These are phyloP conservation scores for Zenarchopterus dispar DNA, from an alignment of 2,797 vertebrate species.

Conservation along the genomic window DNA sequence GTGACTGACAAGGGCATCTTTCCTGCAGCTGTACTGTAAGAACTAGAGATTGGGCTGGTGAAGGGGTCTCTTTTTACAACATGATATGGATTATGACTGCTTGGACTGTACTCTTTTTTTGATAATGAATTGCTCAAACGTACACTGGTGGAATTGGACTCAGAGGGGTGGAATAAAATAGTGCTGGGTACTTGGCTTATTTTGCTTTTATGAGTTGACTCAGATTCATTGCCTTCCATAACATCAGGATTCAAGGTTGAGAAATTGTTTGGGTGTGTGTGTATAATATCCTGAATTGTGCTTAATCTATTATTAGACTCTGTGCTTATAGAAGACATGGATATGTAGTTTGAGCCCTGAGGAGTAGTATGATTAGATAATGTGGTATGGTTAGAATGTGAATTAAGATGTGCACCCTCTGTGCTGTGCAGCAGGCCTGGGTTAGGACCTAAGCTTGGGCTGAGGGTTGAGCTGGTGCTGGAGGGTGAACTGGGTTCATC, in stretches of 20 bases:
- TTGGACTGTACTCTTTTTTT: conserved; percentile 4
- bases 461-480: conserved; percentile 16
- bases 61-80: conserved; percentile 7
- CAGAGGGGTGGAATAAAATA: conserved; percentile 6
- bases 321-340: conserved; percentile 6
- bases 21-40: conserved; percentile 8
- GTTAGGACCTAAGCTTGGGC: conserved; percentile 22
- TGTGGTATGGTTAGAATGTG: conserved; percentile 25
- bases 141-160: conserved; percentile 14
- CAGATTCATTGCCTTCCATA: conserved; percentile 13
- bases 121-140: conserved; percentile 2
- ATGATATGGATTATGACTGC: conserved; percentile 8
- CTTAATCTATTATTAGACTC: conserved; percentile 23
- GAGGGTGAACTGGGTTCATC: conserved; percentile 23
- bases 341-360: conserved; percentile 12
- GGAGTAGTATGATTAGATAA: conserved; percentile 22
- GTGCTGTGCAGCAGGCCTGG: conserved; percentile 7
- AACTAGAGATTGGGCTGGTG: conserved; percentile 7
- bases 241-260: conserved; percentile 25
- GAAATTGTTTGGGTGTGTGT: neutral
- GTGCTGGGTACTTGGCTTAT: conserved; percentile 21
- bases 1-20: conserved; percentile 36
- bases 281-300: conserved; percentile 4
- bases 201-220: conserved; percentile 16
- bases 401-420: conserved; percentile 17